Conservation (phyloP, 2,113 vertebrate genomes). For the Vireo altiloquus region DNA sequence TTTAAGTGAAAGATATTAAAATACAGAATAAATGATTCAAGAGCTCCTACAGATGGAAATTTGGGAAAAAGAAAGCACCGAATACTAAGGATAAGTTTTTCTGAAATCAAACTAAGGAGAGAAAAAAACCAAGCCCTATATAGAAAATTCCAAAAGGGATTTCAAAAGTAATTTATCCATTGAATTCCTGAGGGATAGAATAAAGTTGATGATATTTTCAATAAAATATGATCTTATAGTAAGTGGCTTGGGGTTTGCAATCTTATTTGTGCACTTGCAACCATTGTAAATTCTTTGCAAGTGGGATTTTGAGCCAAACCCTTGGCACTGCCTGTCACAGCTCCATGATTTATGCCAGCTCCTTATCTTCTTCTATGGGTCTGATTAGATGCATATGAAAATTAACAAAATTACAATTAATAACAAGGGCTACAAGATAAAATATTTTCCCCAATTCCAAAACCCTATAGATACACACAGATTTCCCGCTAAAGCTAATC, state of each 20-base stretch:
- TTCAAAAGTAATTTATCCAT: slow-evolving; percentile 61
- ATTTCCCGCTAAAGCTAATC: not conserved
- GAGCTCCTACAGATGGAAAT: slow-evolving; percentile 36
- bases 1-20: slow-evolving; percentile 53
- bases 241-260: slow-evolving; percentile 41
- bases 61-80: slow-evolving; percentile 4
- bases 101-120: slow-evolving; percentile 39
- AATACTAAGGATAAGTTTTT: slow-evolving; percentile 18
- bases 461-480: not conserved
- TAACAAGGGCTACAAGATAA: not conserved
- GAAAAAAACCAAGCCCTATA: not conserved
- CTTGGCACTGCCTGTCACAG: not conserved
- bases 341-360: not conserved
- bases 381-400: not conserved
- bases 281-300: slow-evolving; percentile 39
- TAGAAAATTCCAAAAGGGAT: slow-evolving; percentile 45
- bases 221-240: slow-evolving; percentile 57
- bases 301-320: slow-evolving; percentile 3
- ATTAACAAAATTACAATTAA: not conserved
- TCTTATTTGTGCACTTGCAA: slow-evolving; percentile 53
- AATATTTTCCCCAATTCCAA: not conserved
- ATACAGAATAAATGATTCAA: slow-evolving; percentile 50
- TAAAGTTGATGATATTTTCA: slow-evolving; percentile 64
- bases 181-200: slow-evolving; percentile 56
- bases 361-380: not conserved